Evolutionary conservation across 1,140 invertebrate species (phyloP), one percentile per base, ranked within the genome.

Genomic region (Hermatobates lingyangjiaoensis): DNA sequence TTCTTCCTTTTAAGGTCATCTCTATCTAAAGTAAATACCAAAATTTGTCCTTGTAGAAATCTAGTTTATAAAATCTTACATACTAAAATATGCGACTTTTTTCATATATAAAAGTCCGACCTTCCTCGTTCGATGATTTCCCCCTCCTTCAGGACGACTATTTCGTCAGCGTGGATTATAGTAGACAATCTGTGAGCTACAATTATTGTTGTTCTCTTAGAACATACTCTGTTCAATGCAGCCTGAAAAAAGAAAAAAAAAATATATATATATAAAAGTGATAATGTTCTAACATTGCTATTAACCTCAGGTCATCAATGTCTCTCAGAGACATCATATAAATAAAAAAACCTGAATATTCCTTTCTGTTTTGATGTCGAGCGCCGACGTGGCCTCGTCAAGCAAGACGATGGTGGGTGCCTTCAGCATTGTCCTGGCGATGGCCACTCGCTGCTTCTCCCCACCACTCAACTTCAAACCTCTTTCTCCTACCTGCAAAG

Each of bases 181-280:
- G 92, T 97, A 0, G 90, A 94, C 21, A 96, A 67, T 54, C 87
- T 73, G 66, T 97, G 92, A 1, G 92, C 91, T 21, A 97, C 82
- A 38, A 95, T 85, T 27, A 97, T 75, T 0, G 89, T 91, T 0
- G 91, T 95, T 27, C 86, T 76, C 66, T 90, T 87, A 1, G 78
- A 68, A 66, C 87, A 81, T 26, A 93, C 76, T 56, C 73, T 68
- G 42, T 77, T 69, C 40, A 92, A 65, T 1, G 88, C 85, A 7
- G 75, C 66, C 72, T 83, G 53, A 27, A 57, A 59, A 39, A 50
- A 53, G 27, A 15, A 42, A 53, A 51, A 52, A 45, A n/a, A 54
- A 57, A 48, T 20, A 23, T 34, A 34, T 34, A 7, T 7, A 15
- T 26, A 51, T 23, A 21, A 47, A 52, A 26, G 15, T n/a, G 28